Percentiles rank a stretch among this genome's conserved stretches.
Conservation (phyloP, 2,113 vertebrate genomes). For the Nansenia antarctica region DNA sequence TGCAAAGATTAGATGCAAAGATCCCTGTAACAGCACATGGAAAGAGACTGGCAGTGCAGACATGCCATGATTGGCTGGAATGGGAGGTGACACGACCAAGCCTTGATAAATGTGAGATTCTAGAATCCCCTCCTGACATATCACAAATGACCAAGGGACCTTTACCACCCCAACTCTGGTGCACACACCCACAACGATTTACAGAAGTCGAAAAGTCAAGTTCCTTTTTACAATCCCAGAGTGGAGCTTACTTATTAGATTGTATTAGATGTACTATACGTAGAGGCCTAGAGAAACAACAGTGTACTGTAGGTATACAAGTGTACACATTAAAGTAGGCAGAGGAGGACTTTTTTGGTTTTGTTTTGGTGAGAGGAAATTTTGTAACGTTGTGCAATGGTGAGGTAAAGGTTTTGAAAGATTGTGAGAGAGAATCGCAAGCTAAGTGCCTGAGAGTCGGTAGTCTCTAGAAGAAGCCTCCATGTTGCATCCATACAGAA, state of each 20-base stretch:
- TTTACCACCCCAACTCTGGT: conserved; percentile 61
- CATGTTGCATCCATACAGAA: conserved; percentile 82
- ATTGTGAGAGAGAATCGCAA: conserved; percentile 67
- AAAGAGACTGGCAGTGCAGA: conserved; percentile 25
- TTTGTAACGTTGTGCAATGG: conserved; percentile 82
- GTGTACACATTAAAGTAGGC: conserved; percentile 32
- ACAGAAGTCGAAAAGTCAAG: conserved; percentile 62
- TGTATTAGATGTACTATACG: conserved; percentile 13
- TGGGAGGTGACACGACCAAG: conserved; percentile 64
- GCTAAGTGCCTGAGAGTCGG: conserved; percentile 56
- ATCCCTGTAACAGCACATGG: too few species aligned
- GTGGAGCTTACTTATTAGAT: conserved; percentile 37
- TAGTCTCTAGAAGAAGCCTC: conserved; percentile 67
- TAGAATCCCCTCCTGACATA: conserved; percentile 65
- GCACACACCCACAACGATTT: conserved; percentile 64
- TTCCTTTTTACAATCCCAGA: conserved; percentile 61
- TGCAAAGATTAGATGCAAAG: neutral
- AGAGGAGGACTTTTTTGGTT: conserved; percentile 55
- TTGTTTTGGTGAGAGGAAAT: conserved; percentile 79
- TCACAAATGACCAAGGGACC: conserved; percentile 72
- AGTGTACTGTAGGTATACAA: conserved; percentile 10
- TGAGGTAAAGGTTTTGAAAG: conserved; percentile 79
- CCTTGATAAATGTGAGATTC: conserved; percentile 68
- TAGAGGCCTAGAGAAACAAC: conserved; percentile 34
- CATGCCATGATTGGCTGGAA: conserved; percentile 65